phyloP scores from a whole-genome alignment of 2,888 invertebrate species.

The Parthenolecanium corni region DNA sequence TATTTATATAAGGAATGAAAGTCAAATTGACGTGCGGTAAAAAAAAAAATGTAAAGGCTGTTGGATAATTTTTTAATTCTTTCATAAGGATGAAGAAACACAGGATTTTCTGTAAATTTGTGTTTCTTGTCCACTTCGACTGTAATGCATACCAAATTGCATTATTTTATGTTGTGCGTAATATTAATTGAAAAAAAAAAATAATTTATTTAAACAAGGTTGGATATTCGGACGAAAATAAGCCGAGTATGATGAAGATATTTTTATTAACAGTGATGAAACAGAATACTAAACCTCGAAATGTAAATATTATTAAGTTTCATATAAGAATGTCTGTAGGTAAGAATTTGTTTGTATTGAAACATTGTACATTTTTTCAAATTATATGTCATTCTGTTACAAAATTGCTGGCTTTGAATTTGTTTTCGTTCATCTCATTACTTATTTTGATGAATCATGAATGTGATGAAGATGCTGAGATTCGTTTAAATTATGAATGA shows the following conservation, averaged over 20 bases:
- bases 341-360: conserved; percentile 22
- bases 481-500: no score
- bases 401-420: no score
- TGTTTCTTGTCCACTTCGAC: neutral
- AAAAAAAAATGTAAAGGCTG: neutral
- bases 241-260: neutral
- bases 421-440: no score
- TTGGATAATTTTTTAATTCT: neutral
- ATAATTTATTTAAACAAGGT: neutral
- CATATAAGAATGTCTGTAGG: conserved; percentile 12
- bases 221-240: conserved; percentile 1
- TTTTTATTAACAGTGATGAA: neutral
- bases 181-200: neutral
- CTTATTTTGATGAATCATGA: no score
- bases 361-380: conserved; percentile 24
- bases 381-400: conserved; percentile 26
- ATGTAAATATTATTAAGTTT: conserved; percentile 19
- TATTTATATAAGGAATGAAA: neutral
- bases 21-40: neutral
- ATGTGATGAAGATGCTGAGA: no score
- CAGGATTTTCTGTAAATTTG: neutral
- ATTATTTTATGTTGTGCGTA: neutral
- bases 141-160: neutral
- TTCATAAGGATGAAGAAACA: neutral
- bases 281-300: conserved; percentile 1